Evolutionary conservation across 1,140 invertebrate genomes (phyloP).

Genomic region (Drosophila asahinai): DNA sequence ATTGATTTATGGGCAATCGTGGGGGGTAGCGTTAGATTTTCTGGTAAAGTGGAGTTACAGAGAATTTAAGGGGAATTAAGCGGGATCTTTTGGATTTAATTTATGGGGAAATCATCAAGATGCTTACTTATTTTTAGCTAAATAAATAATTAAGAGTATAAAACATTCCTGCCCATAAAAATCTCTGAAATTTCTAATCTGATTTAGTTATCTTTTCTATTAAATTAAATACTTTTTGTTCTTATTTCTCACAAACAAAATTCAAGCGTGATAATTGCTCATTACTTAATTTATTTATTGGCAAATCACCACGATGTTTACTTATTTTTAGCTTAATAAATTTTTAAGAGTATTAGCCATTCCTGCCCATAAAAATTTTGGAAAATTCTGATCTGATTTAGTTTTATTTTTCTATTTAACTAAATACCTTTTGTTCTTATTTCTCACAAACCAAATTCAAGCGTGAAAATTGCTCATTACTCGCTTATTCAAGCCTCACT

Average conservation of each 20-base stretch:
- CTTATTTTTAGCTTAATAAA: no score
- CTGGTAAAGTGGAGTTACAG: not conserved
- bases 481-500: conserved; percentile 12
- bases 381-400: not conserved
- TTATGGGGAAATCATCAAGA: no score
- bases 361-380: no score
- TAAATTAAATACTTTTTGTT: not conserved
- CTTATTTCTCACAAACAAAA: not conserved
- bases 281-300: conserved; percentile 16
- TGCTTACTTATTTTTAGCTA: no score
- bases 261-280: not conserved
- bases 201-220: no score
- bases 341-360: no score
- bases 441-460: not conserved
- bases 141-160: no score
- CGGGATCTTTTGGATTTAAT: no score
- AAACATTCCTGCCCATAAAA: no score
- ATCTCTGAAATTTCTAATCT: not conserved
- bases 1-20: conserved; percentile 41
- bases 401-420: not conserved
- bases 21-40: conserved; percentile 1
- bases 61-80: not conserved
- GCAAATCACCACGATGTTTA: no score
- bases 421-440: not conserved
- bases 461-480: conserved; percentile 23